Conservation (phyloP, 2,888 invertebrate genomes). For the Anodontia alba region DNA sequence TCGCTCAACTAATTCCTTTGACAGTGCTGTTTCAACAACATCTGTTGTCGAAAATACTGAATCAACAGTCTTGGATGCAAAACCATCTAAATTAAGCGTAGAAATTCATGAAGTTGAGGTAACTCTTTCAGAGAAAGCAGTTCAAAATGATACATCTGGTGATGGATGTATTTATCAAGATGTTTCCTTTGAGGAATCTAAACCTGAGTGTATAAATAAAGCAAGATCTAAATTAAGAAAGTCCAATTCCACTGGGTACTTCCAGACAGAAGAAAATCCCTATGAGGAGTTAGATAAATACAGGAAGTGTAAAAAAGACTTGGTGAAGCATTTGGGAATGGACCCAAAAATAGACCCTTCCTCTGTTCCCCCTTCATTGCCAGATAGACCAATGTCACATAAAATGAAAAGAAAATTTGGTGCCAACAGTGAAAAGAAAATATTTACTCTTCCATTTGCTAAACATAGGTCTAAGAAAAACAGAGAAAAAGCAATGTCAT, state of each 20-base stretch:
- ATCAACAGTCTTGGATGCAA: constrained; percentile 4
- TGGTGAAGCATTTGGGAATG: constrained; percentile 67
- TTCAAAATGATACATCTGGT: neutral
- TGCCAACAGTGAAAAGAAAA: constrained; percentile 38
- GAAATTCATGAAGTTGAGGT: constrained; percentile 55
- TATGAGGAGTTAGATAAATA: constrained; percentile 72
- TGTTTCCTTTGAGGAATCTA: constrained; percentile 34
- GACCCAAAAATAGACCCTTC: constrained; percentile 57
- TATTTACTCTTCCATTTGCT: constrained; percentile 59
- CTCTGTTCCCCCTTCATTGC: constrained; percentile 65
- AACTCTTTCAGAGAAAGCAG: constrained; percentile 15
- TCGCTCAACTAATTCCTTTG: constrained; percentile 69
- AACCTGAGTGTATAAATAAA: neutral
- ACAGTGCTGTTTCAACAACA: constrained; percentile 71
- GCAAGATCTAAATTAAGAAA: constrained; percentile 33
- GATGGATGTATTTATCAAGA: constrained; percentile 48
- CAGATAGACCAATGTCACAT: constrained; percentile 61
- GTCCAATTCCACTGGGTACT: constrained; percentile 43
- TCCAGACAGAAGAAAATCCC: constrained; percentile 56
- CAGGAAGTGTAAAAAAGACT: constrained; percentile 58
- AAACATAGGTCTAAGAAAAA: constrained; percentile 47
- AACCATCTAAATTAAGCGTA: constrained; percentile 32
- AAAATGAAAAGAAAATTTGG: constrained; percentile 51
- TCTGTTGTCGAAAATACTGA: constrained; percentile 46
- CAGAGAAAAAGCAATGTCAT: constrained; percentile 54